Conservation (phyloP, 2,888 invertebrate genomes). For the Ethmia dodecea region DNA sequence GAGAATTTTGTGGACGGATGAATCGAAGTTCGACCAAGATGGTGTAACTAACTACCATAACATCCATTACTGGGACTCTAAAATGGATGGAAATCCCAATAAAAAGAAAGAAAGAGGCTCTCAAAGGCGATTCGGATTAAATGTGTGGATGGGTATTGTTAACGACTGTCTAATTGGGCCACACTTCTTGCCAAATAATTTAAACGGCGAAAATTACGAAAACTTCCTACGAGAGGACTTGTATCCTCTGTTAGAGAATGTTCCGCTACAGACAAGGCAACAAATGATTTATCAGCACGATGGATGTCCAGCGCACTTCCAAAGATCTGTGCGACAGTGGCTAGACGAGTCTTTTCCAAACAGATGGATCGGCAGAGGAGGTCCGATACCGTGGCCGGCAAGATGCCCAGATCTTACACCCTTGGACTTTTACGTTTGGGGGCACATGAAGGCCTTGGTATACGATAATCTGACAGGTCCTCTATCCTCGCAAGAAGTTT, state of each 20-base stretch:
- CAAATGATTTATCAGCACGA: slow-evolving; percentile 18
- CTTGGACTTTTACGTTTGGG: slow-evolving; percentile 24
- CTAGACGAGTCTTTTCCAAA: slow-evolving; percentile 15
- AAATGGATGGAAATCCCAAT: not conserved
- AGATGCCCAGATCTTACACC: slow-evolving; percentile 1
- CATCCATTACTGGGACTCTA: slow-evolving; percentile 2
- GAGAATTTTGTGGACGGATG: slow-evolving; percentile 4
- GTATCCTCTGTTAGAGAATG: slow-evolving; percentile 14
- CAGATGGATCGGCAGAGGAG: slow-evolving; percentile 16
- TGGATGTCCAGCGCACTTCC: slow-evolving; percentile 18
- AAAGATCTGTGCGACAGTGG: slow-evolving; percentile 20
- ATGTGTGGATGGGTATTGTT: slow-evolving; percentile 12
- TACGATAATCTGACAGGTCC: slow-evolving; percentile 16
- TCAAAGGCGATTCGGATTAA: slow-evolving; percentile 8
- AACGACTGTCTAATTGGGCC: not conserved
- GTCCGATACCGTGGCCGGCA: slow-evolving; percentile 12
- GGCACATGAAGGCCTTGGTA: slow-evolving; percentile 19
- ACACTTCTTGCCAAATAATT: not conserved
- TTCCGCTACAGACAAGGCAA: slow-evolving; percentile 13
- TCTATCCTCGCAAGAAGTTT: slow-evolving; percentile 14
- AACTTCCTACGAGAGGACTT: not conserved
- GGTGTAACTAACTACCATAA: not conserved
- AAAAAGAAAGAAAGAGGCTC: not conserved
- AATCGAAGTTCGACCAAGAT: slow-evolving; percentile 1
- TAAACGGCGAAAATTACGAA: not conserved